A percentile compares a stretch with the other conserved stretches of the same genome.
phyloP scores from a whole-genome alignment of 2,113 vertebrate species.

The Eidolon helvum region DNA sequence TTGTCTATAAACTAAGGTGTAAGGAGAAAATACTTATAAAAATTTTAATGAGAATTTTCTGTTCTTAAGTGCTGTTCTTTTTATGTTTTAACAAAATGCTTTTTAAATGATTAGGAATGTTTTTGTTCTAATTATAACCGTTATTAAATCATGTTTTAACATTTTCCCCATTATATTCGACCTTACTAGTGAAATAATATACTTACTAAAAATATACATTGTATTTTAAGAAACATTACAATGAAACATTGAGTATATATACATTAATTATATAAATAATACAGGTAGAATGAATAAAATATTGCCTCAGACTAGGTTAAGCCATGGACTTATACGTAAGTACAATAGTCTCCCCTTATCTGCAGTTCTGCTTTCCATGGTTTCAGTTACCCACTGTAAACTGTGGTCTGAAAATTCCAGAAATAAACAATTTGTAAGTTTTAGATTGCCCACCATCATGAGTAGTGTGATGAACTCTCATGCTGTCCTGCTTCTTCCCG shows the following conservation, averaged over 20 bases:
- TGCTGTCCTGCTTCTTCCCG: background rate
- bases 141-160: background rate
- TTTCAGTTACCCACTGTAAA: background rate
- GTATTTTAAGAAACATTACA: background rate
- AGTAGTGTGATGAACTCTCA: background rate
- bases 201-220: background rate
- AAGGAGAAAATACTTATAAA: background rate
- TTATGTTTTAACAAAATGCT: background rate
- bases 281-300: background rate
- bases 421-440: background rate
- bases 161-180: background rate
- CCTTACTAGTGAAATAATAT: background rate
- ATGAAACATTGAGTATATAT: background rate
- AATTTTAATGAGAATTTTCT: background rate
- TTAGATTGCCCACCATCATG: background rate
- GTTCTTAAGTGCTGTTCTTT: background rate
- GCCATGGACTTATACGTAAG: background rate
- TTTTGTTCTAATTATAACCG: background rate
- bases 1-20: background rate
- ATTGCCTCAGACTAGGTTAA: background rate
- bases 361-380: background rate
- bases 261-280: background rate
- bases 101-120: background rate
- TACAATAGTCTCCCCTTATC: background rate
- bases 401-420: background rate